Evolutionary conservation across 1,140 invertebrate species (phyloP).

Genomic region (Chelonus insularis): DNA sequence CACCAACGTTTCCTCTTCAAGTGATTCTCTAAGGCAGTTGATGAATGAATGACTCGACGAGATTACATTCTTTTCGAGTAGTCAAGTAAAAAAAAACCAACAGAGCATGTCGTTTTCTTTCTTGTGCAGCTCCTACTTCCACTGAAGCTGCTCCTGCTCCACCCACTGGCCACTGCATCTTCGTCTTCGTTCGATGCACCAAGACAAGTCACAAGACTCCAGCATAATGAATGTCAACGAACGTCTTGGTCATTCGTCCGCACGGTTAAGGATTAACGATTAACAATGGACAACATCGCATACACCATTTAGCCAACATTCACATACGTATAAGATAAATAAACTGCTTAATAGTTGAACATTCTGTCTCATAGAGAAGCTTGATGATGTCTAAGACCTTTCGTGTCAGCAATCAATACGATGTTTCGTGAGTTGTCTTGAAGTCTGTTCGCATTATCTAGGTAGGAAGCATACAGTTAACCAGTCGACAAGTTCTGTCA

Average conservation of each 20-base stretch:
- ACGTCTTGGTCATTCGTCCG: conserved; percentile 1
- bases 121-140: conserved; percentile 4
- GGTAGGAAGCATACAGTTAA: conserved; percentile 51
- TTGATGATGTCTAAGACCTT: conserved; percentile 26
- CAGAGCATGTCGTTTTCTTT: conserved; percentile 12
- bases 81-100: conserved; percentile 32
- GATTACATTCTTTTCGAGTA: conserved; percentile 37
- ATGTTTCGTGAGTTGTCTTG: conserved; percentile 40
- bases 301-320: neutral
- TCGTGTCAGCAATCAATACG: conserved; percentile 22
- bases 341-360: neutral
- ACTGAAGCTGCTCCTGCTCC: neutral
- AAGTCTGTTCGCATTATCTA: conserved; percentile 42
- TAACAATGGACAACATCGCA: conserved; percentile 35
- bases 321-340: neutral
- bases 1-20: neutral
- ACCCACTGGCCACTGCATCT: conserved; percentile 15
- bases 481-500: conserved; percentile 40
- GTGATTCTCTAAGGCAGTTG: conserved; percentile 4
- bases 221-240: conserved; percentile 9
- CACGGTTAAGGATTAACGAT: conserved; percentile 28
- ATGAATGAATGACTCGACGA: conserved; percentile 46
- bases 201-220: neutral
- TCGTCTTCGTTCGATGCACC: conserved; percentile 2
- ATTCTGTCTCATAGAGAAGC: neutral